Conservation (phyloP, 2,113 vertebrate species). For the Brachirus orientalis region DNA sequence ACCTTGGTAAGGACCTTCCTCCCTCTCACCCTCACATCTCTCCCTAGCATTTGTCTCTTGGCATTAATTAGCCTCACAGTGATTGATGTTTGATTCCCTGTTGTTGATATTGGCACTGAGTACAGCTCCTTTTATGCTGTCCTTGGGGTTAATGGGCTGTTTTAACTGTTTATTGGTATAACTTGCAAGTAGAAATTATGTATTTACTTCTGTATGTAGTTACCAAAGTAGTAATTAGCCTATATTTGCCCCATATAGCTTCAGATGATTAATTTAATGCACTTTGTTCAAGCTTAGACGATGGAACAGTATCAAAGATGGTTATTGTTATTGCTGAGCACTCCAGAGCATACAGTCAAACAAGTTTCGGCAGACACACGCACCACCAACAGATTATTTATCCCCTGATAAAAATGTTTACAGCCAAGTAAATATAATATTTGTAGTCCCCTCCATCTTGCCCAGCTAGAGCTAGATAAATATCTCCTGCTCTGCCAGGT, state of each 20-base stretch:
- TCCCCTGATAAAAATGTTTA: constrained; percentile 67
- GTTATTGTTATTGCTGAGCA: constrained; percentile 38
- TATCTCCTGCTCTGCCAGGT: constrained; percentile 49
- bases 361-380: constrained; percentile 42
- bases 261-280: not conserved
- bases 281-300: not conserved
- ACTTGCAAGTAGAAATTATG: constrained; percentile 14
- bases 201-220: constrained; percentile 5
- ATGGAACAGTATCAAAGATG: constrained; percentile 23
- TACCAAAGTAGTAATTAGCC: constrained; percentile 23
- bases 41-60: constrained; percentile 24
- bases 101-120: constrained; percentile 33
- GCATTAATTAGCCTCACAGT: constrained; percentile 53
- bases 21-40: not conserved
- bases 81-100: constrained; percentile 49
- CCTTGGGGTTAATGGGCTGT: constrained; percentile 36
- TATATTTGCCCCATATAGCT: not conserved
- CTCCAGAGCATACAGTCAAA: constrained; percentile 32
- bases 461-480: constrained; percentile 51
- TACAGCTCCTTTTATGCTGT: constrained; percentile 27
- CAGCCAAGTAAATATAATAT: constrained; percentile 62
- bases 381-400: constrained; percentile 47
- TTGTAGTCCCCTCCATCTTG: constrained; percentile 65
- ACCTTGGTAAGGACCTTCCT: constrained; percentile 46
- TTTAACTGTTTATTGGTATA: constrained; percentile 30